Base-by-base conservation (phyloP, 30 jellyfish, hydroid and myxozoan species). In the Rhopilema esculentum region DNA sequence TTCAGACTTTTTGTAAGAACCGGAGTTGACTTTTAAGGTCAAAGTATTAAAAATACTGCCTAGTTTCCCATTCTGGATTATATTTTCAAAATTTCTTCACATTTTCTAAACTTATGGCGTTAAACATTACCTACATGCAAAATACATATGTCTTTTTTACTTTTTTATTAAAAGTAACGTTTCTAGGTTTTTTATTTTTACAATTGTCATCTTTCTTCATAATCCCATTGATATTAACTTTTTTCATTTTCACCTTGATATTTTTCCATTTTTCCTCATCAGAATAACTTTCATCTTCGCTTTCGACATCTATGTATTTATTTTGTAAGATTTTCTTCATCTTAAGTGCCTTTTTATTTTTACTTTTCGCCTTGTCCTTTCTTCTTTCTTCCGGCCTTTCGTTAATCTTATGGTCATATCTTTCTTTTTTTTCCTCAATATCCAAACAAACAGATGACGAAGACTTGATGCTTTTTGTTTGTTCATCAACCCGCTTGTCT, bases 231-330 rank as follows among this genome's bases (percentile, higher is more conserved):
- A 72, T 8, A 15, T 71, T 30, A 26, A 28, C 87, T 15, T 19
- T 84, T 63, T 48, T 72, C 93, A 84, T 84, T 16, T 50, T 25
- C 27, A 84, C 31, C 23, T 52, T 52, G 17, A 27, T 64, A 19
- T 79, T 77, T 27, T 64, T 79, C 69, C 76, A 72, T 12, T 20
- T 23, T 4, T 84, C 82, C 8, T 73, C 70, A 57, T 49, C 82
- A 12, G 93, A 73, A 18, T 84, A 84, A 49, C 75, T 31, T 53
- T 72, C 87, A 16, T 31, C 72, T 40, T 84, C 84, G 23, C 62
- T 74, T 21, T 21, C 85, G 16, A 12, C 48, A 15, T 79, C 69
- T 1, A 27, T 26, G 26, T 8, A 51, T 33, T 63, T 79, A 77
- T 26, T 77, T 49, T 31, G 65, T 49, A 74, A 74, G 27, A 53